Evolutionary conservation across 2,888 invertebrate species (phyloP).

Genomic region (Alloscopus bannaensis): DNA sequence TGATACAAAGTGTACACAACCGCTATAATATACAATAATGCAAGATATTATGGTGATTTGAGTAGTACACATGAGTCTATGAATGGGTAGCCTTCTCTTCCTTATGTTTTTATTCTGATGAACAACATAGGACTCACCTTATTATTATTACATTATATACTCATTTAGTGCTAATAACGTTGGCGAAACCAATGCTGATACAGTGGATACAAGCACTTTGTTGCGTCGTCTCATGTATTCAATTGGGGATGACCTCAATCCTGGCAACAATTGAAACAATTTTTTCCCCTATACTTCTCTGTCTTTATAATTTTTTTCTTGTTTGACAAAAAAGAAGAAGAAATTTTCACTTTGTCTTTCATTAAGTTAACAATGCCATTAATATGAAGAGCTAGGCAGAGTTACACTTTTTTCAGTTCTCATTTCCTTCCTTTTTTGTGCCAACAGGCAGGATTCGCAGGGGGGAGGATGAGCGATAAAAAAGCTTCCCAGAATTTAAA

Average conservation of each 20-base stretch:
- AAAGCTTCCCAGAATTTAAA: slow-evolving; percentile 24
- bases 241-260: slow-evolving; percentile 57
- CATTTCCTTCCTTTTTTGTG: background rate
- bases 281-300: slow-evolving; percentile 25
- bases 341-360: slow-evolving; percentile 21
- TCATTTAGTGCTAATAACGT: slow-evolving; percentile 15
- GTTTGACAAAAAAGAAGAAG: background rate
- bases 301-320: background rate
- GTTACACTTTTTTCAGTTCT: too few relatives aligned
- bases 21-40: slow-evolving; percentile 39
- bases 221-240: background rate
- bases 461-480: too few relatives aligned
- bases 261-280: slow-evolving; percentile 64
- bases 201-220: background rate
- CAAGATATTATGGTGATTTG: slow-evolving; percentile 8
- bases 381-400: background rate
- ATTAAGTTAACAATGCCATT: background rate
- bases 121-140: slow-evolving; percentile 18
- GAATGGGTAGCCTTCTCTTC: slow-evolving; percentile 16
- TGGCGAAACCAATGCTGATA: background rate
- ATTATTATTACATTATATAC: slow-evolving; percentile 34
- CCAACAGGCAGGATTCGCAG: background rate
- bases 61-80: slow-evolving; percentile 22
- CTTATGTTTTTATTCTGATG: slow-evolving; percentile 33
- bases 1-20: slow-evolving; percentile 48